phyloP scores from a whole-genome alignment of 2,888 invertebrate genomes.

The Meganola albula region DNA sequence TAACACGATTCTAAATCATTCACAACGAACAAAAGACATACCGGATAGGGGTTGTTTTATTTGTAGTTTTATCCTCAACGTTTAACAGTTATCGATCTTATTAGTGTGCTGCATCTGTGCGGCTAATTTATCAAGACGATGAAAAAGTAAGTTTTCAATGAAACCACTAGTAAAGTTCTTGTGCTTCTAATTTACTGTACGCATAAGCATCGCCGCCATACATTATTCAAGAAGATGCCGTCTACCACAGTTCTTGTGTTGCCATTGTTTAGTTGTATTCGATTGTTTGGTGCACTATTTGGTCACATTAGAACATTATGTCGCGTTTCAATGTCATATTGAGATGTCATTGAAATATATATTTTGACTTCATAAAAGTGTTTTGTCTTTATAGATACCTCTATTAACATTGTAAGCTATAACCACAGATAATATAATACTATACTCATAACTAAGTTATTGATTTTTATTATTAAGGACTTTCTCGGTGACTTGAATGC shows the following conservation, averaged over 20 bases:
- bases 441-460: too few species aligned
- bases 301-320: conserved; percentile 27
- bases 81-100: conserved; percentile 36
- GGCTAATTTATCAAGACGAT: conserved; percentile 40
- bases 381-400: conserved; percentile 21
- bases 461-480: too few species aligned
- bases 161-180: conserved; percentile 45
- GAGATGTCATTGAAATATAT: conserved; percentile 15
- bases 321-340: conserved; percentile 27
- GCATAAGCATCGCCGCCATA: conserved; percentile 59
- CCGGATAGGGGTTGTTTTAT: too few species aligned
- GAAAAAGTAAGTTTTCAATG: conserved; percentile 51
- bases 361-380: conserved; percentile 15
- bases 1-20: too few species aligned
- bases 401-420: conserved; percentile 25
- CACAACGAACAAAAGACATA: too few species aligned
- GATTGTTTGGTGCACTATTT: conserved; percentile 32
- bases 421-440: too few species aligned
- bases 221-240: conserved; percentile 65
- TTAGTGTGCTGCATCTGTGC: conserved; percentile 30
- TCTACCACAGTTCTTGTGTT: conserved; percentile 54
- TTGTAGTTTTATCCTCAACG: too few species aligned
- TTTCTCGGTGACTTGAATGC: too few species aligned
- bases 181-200: conserved; percentile 60
- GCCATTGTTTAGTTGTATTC: conserved; percentile 50